These are phyloP conservation scores for Monarcha castaneiventris DNA, from an alignment of 2,113 vertebrate genomes.

Conservation along the genomic window DNA sequence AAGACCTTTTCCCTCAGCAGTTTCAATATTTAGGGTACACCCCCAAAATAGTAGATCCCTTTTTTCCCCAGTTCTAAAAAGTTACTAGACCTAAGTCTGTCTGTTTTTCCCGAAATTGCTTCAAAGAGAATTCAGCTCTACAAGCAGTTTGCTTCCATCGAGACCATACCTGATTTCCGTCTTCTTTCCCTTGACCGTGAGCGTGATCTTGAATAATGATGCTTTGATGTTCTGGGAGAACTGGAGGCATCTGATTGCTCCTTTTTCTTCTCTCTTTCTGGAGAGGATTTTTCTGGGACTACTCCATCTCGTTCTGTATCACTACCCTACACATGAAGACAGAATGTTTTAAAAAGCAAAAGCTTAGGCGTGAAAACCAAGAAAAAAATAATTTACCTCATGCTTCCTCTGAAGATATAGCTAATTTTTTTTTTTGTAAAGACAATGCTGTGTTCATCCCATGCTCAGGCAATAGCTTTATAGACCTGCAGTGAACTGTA, in stretches of 20 bases:
- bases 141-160: neutral
- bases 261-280: constrained; percentile 83
- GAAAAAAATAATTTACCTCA: neutral
- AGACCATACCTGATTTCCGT: constrained; percentile 80
- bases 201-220: constrained; percentile 90
- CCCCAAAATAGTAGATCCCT: accelerated
- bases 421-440: neutral
- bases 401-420: neutral
- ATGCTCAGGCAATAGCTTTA: neutral
- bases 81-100: neutral
- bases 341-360: neutral
- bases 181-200: constrained; percentile 88
- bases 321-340: constrained; percentile 76
- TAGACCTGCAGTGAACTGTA: neutral
- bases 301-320: constrained; percentile 82
- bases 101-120: neutral
- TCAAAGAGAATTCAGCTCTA: neutral
- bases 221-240: constrained; percentile 89
- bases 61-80: neutral
- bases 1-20: neutral
- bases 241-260: constrained; percentile 85
- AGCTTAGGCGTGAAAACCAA: neutral
- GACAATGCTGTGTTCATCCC: neutral
- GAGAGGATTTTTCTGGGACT: constrained; percentile 77
- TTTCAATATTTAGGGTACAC: neutral